Evolutionary conservation across 2,113 vertebrate genomes (phyloP), one percentile per base, ranked within the genome.

Genomic region (Neotragus moschatus): DNA sequence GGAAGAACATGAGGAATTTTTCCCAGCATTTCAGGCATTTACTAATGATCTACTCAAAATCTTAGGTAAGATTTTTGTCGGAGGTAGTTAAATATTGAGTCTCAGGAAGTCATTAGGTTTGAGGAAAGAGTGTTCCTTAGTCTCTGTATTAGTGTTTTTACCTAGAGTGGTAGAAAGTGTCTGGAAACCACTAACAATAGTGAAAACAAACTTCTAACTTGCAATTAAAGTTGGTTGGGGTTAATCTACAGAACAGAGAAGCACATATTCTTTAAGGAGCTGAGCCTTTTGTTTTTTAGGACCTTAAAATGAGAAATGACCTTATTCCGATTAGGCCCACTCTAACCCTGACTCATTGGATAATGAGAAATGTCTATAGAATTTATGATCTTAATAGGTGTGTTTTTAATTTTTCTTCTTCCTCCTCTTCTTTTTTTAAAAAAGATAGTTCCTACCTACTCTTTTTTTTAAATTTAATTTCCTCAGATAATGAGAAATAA

Each of bases 1-100:
- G 90, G 99, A 99, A 98, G 99, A 99, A 96, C 99, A 99, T 0
- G 99, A 99, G 2, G 98, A 99, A 93, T 99, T 99, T 98, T 99
- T 99, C 75, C 99, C 99, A 5, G 99, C 99, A 0, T 99, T 99
- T 98, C 99, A 99, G 53, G 98, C 98, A 73, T 99, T 99, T 91
- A 97, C 99, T 63, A 97, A 98, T 79, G 99, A 99, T 6, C 98
- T 99, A 47, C 98, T 99, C 66, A 88, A 98, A 77, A 97, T 99
- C 88, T 98, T 99, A 75, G 99, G 99, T 99, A 98, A 99, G 98
- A 88, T 90, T 58, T 89, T 55, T 47, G 23, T 28, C 85, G 70
- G 7, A 90, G 39, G 16, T 66, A 33, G 39, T 90, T 90, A 77
- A 87, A 75, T 96, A 90, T 85, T 30, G 30, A 86, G 28, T 92